Percentiles rank a stretch among this genome's conserved stretches.
Conservation (phyloP, 1,140 invertebrate species). For the Calliopsis andreniformis region DNA sequence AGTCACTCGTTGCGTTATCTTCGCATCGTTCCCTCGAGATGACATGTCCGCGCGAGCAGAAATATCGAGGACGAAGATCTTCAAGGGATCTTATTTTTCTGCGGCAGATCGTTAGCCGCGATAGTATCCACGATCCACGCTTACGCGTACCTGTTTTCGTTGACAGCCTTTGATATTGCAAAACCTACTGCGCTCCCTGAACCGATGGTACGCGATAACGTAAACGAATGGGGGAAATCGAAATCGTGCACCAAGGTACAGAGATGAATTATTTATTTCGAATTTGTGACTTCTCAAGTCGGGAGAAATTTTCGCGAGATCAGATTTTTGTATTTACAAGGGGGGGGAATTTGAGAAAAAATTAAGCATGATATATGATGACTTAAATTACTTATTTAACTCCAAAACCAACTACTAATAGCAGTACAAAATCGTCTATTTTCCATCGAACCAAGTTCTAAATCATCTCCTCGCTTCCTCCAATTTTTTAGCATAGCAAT, state of each 20-base stretch:
- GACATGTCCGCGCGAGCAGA: constrained; percentile 38
- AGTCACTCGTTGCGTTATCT: constrained; percentile 43
- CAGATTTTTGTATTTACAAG: no score
- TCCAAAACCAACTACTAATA: no score
- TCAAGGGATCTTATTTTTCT: constrained; percentile 40
- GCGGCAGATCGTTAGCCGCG: constrained; percentile 25
- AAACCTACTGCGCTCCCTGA: not conserved
- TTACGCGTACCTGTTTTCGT: not conserved
- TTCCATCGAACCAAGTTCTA: no score
- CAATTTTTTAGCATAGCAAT: no score
- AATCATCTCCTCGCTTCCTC: no score
- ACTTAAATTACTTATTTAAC: no score
- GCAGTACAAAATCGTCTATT: no score
- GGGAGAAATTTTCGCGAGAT: not conserved
- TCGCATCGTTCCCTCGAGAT: constrained; percentile 50
- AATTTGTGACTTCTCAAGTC: not conserved
- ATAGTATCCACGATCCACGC: not conserved
- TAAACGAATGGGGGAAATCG: not conserved
- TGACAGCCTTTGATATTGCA: constrained; percentile 3
- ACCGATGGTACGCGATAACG: not conserved
- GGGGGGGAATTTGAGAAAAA: no score
- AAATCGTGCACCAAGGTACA: not conserved
- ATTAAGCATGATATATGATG: no score
- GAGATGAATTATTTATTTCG: not conserved
- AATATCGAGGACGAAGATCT: constrained; percentile 51